These are phyloP conservation scores for Vannuccia rotundouncinata DNA, from an alignment of 2,888 invertebrate species.

Conservation along the genomic window DNA sequence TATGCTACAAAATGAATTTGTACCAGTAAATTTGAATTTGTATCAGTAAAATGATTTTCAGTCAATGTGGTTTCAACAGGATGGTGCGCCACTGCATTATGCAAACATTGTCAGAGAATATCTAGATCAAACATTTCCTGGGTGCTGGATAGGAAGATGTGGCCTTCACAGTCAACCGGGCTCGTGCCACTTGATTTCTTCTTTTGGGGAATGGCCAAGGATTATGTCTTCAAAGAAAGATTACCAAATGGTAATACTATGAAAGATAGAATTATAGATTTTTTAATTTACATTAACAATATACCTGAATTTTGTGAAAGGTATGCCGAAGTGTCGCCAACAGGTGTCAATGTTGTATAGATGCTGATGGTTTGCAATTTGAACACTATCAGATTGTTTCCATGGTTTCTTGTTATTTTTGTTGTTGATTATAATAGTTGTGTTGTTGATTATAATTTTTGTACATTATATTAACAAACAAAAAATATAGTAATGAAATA, in stretches of 20 bases:
- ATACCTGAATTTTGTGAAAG: constrained; percentile 2
- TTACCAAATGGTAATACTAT: background rate
- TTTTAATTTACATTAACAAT: constrained; percentile 6
- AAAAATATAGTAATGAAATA: constrained; percentile 11
- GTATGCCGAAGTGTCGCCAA: background rate
- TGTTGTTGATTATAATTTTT: background rate
- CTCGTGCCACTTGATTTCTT: background rate
- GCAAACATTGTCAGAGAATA: constrained; percentile 5
- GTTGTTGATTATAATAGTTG: background rate
- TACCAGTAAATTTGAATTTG: constrained; percentile 7
- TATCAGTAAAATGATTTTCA: background rate
- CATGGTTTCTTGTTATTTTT: constrained; percentile 16
- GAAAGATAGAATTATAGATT: constrained; percentile 14
- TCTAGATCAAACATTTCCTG: constrained; percentile 24
- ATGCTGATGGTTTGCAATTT: constrained; percentile 5
- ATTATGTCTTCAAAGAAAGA: constrained; percentile 29
- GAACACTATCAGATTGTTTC: background rate
- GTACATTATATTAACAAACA: too few species aligned
- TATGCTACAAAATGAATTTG: constrained; percentile 11
- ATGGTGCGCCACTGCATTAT: constrained; percentile 21
- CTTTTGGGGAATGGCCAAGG: constrained; percentile 16
- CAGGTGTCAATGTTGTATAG: too few species aligned
- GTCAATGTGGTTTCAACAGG: constrained; percentile 20
- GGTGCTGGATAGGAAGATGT: constrained; percentile 11
- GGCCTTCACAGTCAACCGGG: background rate